These are phyloP conservation scores for Macrochelys suwanniensis DNA, from an alignment of 2,797 vertebrate species.

Conservation along the genomic window DNA sequence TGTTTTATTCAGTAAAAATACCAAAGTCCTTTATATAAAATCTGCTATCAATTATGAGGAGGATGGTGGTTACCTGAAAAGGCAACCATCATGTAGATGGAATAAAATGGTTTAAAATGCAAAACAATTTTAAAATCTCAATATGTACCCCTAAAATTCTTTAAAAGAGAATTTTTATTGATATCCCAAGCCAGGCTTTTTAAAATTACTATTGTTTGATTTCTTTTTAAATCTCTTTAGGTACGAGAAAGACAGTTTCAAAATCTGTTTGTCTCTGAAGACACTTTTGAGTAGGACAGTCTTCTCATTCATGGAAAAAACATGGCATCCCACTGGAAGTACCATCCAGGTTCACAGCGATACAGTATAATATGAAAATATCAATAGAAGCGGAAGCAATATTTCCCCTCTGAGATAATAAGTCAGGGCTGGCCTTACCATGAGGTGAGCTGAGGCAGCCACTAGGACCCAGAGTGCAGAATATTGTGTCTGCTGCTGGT, in stretches of 20 bases:
- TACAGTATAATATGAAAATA: constrained; percentile 52
- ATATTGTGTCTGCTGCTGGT: too few relatives aligned
- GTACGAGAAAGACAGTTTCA: constrained; percentile 56
- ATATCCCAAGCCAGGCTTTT: constrained; percentile 18
- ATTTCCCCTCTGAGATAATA: constrained; percentile 28
- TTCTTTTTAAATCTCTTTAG: neutral
- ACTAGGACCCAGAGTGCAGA: too few relatives aligned
- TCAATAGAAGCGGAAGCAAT: constrained; percentile 50
- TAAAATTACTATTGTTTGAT: constrained; percentile 12
- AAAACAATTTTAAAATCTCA: constrained; percentile 73
- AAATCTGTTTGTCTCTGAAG: constrained; percentile 48
- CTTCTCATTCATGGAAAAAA: constrained; percentile 58
- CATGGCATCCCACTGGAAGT: constrained; percentile 41
- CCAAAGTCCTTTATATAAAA: constrained; percentile 54
- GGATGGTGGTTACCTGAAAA: constrained; percentile 64
- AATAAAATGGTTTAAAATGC: constrained; percentile 60
- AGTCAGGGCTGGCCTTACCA: neutral
- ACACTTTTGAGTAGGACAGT: constrained; percentile 48
- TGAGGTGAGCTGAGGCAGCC: too few relatives aligned
- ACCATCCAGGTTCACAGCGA: constrained; percentile 30
- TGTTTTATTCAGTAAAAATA: constrained; percentile 42
- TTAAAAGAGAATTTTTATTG: constrained; percentile 53
- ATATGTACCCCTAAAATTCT: constrained; percentile 43
- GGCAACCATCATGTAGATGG: constrained; percentile 41
- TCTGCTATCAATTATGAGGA: constrained; percentile 51